Base-by-base conservation (phyloP, 1,140 invertebrate species). In the Hyposmocoma kahamanoa region DNA sequence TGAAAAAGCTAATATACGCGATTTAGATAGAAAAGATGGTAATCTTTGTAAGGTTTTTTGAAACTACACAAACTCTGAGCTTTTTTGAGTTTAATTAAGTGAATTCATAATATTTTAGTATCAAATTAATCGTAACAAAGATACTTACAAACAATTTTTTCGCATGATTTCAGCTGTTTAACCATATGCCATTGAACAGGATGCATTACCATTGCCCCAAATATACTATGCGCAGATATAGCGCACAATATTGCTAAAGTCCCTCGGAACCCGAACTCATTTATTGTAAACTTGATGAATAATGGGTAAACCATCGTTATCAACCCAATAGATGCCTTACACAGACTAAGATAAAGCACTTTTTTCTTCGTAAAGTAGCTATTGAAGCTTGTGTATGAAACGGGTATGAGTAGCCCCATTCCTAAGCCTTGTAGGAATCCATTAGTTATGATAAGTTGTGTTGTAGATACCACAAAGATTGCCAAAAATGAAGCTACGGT, bases 181-280 rank as follows among this genome's bases (percentile, higher is more conserved):
- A 88, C 88, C 80, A 90, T 87, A 64, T 94, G 90, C 90, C 91
- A 91, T 57, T 91, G 88, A 1, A 94, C 89, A 0, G 93, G 93
- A 60, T 92, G 92, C 65, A 94, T 86, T 0, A 92, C 77, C 5
- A 90, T 60, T 32, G 90, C 88, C 0, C 90, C 92, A 24, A 90
- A 75, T 13, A 93, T 71, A 1, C 89, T 88, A 56, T 94, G 88
- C 0, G 90, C 84, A 45, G 90, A 89, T 20, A 94, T 77, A 0
- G 87, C 91, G 44, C 80, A 84, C 0, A 86, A 36, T 10, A 94
- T 86, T 0, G 91, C 77, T 30, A 92, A 74, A 0, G 91, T 91
- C 15, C 91, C 90, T 54, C 89, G 72, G 48, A 89, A 91, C 1
- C 90, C 90, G 49, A 88, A 91, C 53, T 86, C 71, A 0, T 80